Conservation (phyloP, 1,140 invertebrate genomes). For the Plectrocnemia conspersa region DNA sequence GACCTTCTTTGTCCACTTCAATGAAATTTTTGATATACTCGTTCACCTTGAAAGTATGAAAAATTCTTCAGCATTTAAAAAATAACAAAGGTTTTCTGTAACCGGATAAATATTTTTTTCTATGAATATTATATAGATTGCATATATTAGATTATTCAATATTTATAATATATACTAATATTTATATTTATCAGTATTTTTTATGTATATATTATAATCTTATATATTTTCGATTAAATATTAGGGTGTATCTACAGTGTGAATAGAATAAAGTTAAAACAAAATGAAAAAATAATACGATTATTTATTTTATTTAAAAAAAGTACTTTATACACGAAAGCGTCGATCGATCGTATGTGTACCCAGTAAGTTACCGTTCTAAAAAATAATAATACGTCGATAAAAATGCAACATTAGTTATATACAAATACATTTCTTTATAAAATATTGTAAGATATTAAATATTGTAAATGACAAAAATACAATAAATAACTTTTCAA, state of each 20-base stretch:
- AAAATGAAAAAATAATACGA: constrained; percentile 2
- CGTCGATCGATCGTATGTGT: constrained; percentile 23
- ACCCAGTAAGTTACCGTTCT: constrained; percentile 33
- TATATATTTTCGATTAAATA: no score
- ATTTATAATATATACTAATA: no score
- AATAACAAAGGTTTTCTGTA: neutral
- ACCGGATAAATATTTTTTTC: neutral
- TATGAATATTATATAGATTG: constrained; percentile 9
- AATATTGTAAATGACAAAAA: no score
- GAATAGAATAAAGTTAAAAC: no score
- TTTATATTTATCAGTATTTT: neutral
- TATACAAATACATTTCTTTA: no score
- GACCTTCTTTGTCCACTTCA: no score
- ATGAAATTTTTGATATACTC: no score
- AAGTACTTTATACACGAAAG: constrained; percentile 34
- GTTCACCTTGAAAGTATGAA: neutral
- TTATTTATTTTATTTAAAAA: constrained; percentile 33
- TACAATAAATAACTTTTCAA: no score
- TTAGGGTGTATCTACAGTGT: no score
- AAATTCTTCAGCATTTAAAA: neutral
- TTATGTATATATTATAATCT: neutral
- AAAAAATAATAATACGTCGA: constrained; percentile 29
- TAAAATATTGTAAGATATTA: no score
- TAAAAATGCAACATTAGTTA: no score
- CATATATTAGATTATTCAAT: no score